A percentile compares a stretch with the other conserved stretches of the same genome.
phyloP scores from a whole-genome alignment of 2,797 vertebrate species.

The Myotis findleyi region DNA sequence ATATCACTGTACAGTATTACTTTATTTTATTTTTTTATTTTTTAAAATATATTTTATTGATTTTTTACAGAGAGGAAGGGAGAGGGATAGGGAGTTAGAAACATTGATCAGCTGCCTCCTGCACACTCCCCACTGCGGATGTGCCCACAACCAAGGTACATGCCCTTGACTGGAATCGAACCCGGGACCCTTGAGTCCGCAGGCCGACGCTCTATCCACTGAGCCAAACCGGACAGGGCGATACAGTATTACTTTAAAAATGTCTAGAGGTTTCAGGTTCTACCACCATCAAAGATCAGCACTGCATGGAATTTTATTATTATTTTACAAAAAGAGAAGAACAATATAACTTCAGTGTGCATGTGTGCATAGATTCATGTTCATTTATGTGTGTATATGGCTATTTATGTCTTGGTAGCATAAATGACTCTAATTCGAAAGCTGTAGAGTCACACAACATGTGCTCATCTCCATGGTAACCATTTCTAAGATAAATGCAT shows the following conservation, averaged over 20 bases:
- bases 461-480: constrained; percentile 79
- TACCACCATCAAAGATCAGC: constrained; percentile 62
- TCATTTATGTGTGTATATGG: background rate
- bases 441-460: constrained; percentile 50
- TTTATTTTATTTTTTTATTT: background rate
- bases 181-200: no score
- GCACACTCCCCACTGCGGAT: no score
- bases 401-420: constrained; percentile 61
- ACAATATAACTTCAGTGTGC: background rate
- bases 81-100: no score
- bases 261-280: background rate
- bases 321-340: background rate
- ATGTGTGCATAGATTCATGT: background rate
- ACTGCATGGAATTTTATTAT: constrained; percentile 20
- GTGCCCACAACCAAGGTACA: no score
- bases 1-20: background rate
- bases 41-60: no score
- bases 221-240: no score
- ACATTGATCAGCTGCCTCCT: no score
- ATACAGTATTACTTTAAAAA: constrained; percentile 10
- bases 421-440: constrained; percentile 67
- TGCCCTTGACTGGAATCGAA: no score
- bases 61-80: no score
- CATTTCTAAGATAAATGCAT: constrained; percentile 73
- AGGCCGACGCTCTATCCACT: no score